Conservation (phyloP, 2,113 vertebrate genomes). For the Meleagris gallopavo region DNA sequence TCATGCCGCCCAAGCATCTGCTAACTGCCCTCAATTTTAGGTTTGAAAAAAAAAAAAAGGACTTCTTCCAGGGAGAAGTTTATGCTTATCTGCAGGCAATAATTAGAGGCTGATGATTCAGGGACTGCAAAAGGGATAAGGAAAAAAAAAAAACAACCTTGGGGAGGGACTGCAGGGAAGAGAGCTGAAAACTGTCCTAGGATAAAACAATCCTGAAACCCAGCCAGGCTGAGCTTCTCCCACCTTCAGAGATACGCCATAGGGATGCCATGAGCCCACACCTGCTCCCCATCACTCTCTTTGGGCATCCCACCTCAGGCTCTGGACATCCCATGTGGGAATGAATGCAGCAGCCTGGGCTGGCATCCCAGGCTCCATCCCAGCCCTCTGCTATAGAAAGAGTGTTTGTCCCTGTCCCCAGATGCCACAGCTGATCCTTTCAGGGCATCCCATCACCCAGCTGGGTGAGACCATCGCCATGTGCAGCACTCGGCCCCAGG, state of each 20-base stretch:
- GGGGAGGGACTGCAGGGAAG: not conserved
- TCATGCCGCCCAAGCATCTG: not conserved
- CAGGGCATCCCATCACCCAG: not conserved
- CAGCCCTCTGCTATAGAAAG: not conserved
- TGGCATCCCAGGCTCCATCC: not conserved
- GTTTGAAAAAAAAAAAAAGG: not conserved
- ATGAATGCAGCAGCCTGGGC: too few species aligned
- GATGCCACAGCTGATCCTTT: too few species aligned
- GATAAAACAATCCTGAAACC: not conserved
- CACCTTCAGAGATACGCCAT: not conserved
- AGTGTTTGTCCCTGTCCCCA: rapidly evolving
- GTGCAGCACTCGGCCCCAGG: not conserved
- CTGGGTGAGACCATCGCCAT: not conserved
- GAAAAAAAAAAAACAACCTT: not conserved
- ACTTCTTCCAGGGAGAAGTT: slow-evolving; percentile 30
- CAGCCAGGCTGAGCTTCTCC: not conserved
- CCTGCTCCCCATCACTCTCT: rapidly evolving
- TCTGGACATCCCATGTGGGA: rapidly evolving
- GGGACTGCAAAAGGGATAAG: not conserved
- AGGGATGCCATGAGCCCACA: not conserved
- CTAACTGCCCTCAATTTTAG: slow-evolving; percentile 34
- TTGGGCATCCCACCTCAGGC: not conserved
- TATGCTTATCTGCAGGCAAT: slow-evolving; percentile 43
- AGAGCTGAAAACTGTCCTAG: not conserved
- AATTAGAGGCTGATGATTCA: slow-evolving; percentile 57